Evolutionary conservation across 2,888 invertebrate genomes (phyloP).

Genomic region (Molorchus minor): DNA sequence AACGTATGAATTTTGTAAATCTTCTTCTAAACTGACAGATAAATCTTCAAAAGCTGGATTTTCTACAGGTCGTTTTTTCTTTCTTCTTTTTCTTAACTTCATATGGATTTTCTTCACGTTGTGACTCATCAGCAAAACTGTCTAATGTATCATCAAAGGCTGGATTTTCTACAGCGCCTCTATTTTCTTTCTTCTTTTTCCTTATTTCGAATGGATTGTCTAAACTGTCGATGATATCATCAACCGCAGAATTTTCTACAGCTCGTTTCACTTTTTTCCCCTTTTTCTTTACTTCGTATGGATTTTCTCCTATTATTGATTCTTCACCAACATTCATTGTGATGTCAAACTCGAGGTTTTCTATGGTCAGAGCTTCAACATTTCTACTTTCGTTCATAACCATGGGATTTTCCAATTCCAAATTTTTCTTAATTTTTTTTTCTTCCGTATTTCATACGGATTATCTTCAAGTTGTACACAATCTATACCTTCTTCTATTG

Average conservation of each 20-base stretch:
- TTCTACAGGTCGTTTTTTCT: no score
- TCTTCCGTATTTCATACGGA: no score
- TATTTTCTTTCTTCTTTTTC: neutral
- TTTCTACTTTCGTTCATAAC: no score
- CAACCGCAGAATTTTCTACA: neutral
- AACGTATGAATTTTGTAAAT: no score
- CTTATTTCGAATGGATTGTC: neutral
- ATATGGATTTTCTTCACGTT: slow-evolving; percentile 6
- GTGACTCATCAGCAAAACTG: neutral
- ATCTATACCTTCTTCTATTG: neutral
- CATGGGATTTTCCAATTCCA: no score
- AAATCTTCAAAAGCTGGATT: no score
- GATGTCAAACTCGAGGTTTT: no score
- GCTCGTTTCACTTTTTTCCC: slow-evolving; percentile 21
- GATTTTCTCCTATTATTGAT: slow-evolving; percentile 7
- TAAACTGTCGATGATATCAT: neutral
- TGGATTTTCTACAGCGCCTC: neutral
- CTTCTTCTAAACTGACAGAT: no score
- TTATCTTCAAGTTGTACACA: neutral
- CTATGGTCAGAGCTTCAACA: no score
- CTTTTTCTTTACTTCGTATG: slow-evolving; percentile 16
- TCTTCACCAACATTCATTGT: no score
- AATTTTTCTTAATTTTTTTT: no score
- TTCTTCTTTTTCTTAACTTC: neutral
- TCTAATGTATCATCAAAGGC: neutral